phyloP scores from a whole-genome alignment of 2,797 vertebrate species.

The Myotis vivesi region DNA sequence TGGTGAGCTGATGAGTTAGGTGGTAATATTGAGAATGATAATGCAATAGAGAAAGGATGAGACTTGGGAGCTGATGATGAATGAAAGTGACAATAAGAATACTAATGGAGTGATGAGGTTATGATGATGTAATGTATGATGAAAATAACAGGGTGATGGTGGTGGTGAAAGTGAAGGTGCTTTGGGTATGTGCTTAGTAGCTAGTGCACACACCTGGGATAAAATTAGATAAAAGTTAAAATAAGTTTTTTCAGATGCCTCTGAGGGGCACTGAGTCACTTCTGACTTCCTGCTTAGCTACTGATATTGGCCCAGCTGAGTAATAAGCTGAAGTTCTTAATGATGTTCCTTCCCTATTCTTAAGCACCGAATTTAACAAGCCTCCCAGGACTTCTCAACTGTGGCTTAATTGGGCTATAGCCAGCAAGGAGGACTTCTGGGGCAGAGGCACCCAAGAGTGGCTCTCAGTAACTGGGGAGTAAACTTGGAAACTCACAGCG shows the following conservation, averaged over 20 bases:
- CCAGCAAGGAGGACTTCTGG: not conserved
- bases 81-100: not conserved
- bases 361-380: slow-evolving; percentile 60
- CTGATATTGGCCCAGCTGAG: slow-evolving; percentile 6
- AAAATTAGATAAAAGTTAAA: slow-evolving; percentile 47
- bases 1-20: not conserved
- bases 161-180: not conserved
- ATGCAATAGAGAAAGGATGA: not conserved
- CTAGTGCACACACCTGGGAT: not conserved
- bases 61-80: not conserved
- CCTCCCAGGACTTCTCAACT: slow-evolving; percentile 46
- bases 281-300: not conserved
- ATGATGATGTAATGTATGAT: not conserved
- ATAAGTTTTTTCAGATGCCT: slow-evolving; percentile 33
- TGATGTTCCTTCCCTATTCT: slow-evolving; percentile 30
- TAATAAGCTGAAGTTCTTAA: slow-evolving; percentile 68
- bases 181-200: not conserved
- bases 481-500: not conserved
- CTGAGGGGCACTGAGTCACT: slow-evolving; percentile 22
- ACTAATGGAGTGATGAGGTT: not conserved
- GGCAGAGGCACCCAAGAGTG: not conserved
- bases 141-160: not conserved
- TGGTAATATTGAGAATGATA: not conserved
- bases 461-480: not conserved
- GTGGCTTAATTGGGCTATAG: slow-evolving; percentile 35